Evolutionary conservation across 2,888 invertebrate species (phyloP).

Genomic region (Pecten maximus): DNA sequence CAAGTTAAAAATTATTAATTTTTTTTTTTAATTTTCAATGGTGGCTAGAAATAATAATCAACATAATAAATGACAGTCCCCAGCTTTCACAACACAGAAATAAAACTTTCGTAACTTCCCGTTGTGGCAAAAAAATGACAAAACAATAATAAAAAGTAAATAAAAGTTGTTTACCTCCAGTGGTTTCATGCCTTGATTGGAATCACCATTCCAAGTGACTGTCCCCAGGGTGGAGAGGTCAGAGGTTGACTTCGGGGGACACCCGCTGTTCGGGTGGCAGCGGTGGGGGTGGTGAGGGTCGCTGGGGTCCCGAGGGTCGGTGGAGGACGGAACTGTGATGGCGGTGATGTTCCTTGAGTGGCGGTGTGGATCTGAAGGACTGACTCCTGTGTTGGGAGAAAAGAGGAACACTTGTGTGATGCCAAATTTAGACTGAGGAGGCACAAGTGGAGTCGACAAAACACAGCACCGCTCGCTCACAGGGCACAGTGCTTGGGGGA

Average conservation of each 20-base stretch:
- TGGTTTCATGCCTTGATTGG: constrained; percentile 57
- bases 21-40: not conserved
- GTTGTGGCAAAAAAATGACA: not conserved
- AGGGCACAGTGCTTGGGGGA: constrained; percentile 32
- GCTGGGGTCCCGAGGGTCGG: constrained; percentile 22
- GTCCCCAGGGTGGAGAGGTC: constrained; percentile 38
- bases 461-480: constrained; percentile 33
- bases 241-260: not conserved
- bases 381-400: constrained; percentile 33
- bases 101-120: not conserved
- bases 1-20: not conserved
- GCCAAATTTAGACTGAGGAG: constrained; percentile 52
- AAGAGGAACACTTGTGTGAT: constrained; percentile 33
- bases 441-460: constrained; percentile 33
- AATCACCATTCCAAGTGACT: constrained; percentile 43
- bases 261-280: not conserved
- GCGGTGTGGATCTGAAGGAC: constrained; percentile 29
- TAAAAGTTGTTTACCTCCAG: constrained; percentile 59
- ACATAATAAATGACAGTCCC: not conserved
- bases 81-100: not conserved
- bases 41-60: not conserved
- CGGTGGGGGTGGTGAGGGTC: constrained; percentile 35
- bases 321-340: constrained; percentile 35
- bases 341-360: constrained; percentile 35
- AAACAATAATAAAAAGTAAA: constrained; percentile 36